A percentile compares a stretch with the other conserved stretches of the same genome.
phyloP scores from a whole-genome alignment of 2,113 vertebrate species.

The Neodon shergylaensis region DNA sequence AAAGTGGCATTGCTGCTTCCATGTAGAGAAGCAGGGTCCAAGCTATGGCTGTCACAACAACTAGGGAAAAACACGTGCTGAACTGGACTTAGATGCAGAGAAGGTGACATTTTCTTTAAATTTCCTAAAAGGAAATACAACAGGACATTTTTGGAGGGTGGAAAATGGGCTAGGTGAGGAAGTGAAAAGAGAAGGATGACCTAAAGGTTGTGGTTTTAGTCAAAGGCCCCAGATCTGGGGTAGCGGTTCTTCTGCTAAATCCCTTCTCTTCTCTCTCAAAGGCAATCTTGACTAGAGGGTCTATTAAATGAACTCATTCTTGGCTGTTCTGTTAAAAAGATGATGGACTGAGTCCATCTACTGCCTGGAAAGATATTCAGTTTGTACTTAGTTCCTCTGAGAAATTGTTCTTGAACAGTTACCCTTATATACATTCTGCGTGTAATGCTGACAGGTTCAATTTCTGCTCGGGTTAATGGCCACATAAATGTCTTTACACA shows the following conservation, averaged over 20 bases:
- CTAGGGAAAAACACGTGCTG: not conserved
- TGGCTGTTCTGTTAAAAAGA: conserved; percentile 59
- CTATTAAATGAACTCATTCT: not conserved
- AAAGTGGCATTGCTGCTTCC: not conserved
- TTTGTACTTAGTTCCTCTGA: conserved; percentile 71
- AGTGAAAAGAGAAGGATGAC: not conserved
- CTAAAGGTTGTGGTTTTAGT: not conserved
- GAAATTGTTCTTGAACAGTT: conserved; percentile 72
- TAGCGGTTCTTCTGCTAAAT: not conserved
- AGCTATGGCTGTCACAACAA: not conserved
- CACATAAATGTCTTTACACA: conserved; percentile 75
- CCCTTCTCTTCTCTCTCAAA: conserved; percentile 11
- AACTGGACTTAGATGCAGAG: not conserved
- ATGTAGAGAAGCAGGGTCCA: not conserved
- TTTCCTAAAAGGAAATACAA: not conserved
- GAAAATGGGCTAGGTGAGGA: not conserved
- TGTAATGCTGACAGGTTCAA: conserved; percentile 78
- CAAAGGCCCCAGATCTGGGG: not conserved
- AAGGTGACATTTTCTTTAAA: not conserved
- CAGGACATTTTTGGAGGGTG: not conserved
- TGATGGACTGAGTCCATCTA: conserved; percentile 59
- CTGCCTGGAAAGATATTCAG: conserved; percentile 62
- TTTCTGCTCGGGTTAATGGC: conserved; percentile 78
- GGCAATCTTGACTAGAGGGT: conserved; percentile 7
- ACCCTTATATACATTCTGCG: conserved; percentile 60